Evolutionary conservation across 2,797 vertebrate genomes (phyloP).

Genomic region (Tangara arthus): DNA sequence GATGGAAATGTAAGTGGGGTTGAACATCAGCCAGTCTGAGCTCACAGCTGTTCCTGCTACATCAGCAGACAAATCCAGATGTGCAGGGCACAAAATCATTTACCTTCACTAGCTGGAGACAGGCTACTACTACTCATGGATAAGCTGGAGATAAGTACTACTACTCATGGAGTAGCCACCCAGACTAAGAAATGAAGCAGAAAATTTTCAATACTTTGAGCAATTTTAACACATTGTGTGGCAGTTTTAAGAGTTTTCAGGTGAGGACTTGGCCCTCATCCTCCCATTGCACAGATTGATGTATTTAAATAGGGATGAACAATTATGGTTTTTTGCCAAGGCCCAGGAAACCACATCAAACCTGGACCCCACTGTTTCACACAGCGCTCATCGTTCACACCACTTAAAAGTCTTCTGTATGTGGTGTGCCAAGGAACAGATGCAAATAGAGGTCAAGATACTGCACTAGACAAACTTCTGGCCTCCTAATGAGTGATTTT

Average conservation of each 20-base stretch:
- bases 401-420: background rate
- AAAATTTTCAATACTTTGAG: background rate
- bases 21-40: background rate
- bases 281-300: background rate
- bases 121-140: background rate
- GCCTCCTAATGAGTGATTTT: background rate
- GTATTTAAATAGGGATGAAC: background rate
- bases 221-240: background rate
- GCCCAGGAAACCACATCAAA: background rate
- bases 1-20: background rate
- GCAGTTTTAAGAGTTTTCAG: background rate
- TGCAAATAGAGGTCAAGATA: background rate
- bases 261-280: background rate
- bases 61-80: background rate
- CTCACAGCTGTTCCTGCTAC: background rate
- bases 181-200: background rate
- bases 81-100: background rate
- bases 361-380: background rate
- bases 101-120: background rate
- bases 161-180: background rate
- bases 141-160: too few relatives aligned
- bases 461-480: background rate
- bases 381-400: background rate
- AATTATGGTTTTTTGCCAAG: background rate
- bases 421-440: background rate